These are phyloP conservation scores for Notechis scutatus DNA, from an alignment of 2,113 vertebrate species.

Conservation along the genomic window DNA sequence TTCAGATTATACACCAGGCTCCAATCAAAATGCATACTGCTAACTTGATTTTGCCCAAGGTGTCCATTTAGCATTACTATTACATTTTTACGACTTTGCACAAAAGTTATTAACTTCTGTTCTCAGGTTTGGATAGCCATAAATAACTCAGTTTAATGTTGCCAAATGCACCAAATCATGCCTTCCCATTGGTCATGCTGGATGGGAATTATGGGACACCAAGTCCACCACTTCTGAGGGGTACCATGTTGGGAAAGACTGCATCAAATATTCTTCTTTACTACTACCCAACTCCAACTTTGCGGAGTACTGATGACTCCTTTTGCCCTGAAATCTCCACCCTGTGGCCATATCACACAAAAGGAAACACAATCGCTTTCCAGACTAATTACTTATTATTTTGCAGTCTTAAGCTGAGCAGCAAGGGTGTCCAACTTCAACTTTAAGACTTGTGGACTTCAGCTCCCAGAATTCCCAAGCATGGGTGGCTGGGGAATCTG, in stretches of 20 bases:
- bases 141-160: conserved; percentile 46
- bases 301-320: background rate
- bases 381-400: background rate
- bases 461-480: background rate
- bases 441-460: background rate
- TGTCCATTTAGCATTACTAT: conserved; percentile 16
- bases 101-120: conserved; percentile 52
- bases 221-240: background rate
- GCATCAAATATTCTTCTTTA: background rate
- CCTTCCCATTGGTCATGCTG: background rate
- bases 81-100: conserved; percentile 46
- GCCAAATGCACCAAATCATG: conserved; percentile 15
- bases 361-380: background rate
- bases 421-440: background rate
- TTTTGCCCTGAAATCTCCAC: background rate
- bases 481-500: background rate
- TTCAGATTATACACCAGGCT: conserved; percentile 19
- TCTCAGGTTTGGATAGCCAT: conserved; percentile 44
- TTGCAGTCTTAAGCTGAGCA: background rate
- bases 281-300: background rate
- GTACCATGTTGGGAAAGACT: background rate
- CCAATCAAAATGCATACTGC: conserved; percentile 23
- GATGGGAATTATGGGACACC: background rate
- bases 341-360: background rate
- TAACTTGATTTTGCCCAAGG: conserved; percentile 24